Evolutionary conservation across 1,140 invertebrate species (phyloP).

Genomic region (Anastatus disparis): DNA sequence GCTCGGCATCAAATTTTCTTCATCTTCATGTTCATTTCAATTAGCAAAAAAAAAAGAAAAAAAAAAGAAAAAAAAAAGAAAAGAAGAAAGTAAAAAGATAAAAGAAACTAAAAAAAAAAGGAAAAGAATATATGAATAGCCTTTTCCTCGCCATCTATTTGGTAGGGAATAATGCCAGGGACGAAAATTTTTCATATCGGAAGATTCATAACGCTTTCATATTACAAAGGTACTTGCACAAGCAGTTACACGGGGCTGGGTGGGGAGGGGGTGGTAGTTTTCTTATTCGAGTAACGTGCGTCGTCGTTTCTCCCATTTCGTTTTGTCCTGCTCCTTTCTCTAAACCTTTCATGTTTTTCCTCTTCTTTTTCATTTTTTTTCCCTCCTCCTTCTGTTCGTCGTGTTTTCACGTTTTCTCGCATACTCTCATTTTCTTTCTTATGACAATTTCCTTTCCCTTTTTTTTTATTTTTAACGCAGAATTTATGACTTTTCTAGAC

Average conservation of each 20-base stretch:
- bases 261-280: not conserved
- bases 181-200: conserved; percentile 29
- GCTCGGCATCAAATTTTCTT: not conserved
- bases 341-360: conserved; percentile 5
- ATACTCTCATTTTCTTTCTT: not conserved
- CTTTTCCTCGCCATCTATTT: not conserved
- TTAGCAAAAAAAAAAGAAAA: not conserved
- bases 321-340: not conserved
- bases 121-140: not conserved
- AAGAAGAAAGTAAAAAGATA: not conserved
- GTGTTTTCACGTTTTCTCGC: not conserved
- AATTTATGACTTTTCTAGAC: too few relatives aligned
- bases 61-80: not conserved
- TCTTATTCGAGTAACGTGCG: conserved; percentile 25
- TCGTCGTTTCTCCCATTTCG: conserved; percentile 4
- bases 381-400: not conserved
- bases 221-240: too few relatives aligned
- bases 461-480: too few relatives aligned
- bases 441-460: too few relatives aligned
- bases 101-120: too few relatives aligned
- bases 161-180: not conserved
- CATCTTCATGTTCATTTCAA: conserved; percentile 2
- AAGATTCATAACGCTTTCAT: conserved; percentile 32
- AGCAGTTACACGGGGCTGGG: too few relatives aligned
- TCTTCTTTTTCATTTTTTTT: not conserved